Conservation (phyloP, 2,797 vertebrate species). For the Ptychobarbus kaznakovi region DNA sequence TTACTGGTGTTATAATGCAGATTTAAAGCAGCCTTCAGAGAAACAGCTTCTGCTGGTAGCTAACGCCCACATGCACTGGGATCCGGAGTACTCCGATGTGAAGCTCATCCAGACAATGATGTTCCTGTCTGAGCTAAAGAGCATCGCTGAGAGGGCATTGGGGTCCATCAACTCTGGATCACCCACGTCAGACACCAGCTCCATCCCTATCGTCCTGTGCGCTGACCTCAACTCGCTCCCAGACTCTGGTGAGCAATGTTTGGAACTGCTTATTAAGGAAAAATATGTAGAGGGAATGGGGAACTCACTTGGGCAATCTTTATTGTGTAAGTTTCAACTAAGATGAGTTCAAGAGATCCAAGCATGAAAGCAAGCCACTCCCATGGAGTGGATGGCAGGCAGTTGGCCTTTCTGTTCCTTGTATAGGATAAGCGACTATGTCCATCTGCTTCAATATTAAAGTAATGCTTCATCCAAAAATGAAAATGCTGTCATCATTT, state of each 20-base stretch:
- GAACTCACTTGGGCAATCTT: background rate
- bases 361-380: background rate
- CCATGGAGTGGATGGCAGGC: background rate
- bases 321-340: background rate
- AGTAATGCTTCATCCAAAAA: background rate
- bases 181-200: conserved; percentile 83
- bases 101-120: conserved; percentile 99
- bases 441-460: background rate
- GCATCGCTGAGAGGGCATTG: conserved; percentile 91
- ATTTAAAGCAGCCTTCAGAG: conserved; percentile 87
- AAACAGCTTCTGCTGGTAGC: conserved; percentile 92
- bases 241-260: conserved; percentile 87
- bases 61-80: conserved; percentile 99
- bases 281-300: background rate
- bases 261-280: no score
- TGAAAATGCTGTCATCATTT: background rate
- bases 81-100: conserved; percentile 96
- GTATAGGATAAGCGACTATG: background rate
- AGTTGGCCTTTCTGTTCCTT: background rate
- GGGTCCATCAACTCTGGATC: conserved; percentile 79
- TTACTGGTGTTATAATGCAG: conserved; percentile 68
- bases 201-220: conserved; percentile 96
- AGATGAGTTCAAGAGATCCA: background rate
- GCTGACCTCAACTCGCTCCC: conserved; percentile 98
- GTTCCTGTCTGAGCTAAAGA: conserved; percentile 98